Evolutionary conservation across 2,113 vertebrate species (phyloP).

Genomic region (Macquaria australasica): DNA sequence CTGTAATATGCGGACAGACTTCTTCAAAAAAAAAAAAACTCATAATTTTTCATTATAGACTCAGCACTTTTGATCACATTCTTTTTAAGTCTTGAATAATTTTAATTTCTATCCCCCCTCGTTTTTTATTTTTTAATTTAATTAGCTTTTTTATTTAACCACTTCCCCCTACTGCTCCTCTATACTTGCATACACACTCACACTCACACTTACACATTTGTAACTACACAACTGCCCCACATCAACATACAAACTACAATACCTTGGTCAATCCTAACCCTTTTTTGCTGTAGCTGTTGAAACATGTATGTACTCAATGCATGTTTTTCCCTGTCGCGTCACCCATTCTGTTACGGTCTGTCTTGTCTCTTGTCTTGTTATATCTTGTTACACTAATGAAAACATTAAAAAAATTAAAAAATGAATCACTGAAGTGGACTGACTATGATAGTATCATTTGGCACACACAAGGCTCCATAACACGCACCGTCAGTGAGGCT

Average conservation of each 20-base stretch:
- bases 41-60: no score
- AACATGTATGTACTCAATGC: background rate
- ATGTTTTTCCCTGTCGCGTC: background rate
- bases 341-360: background rate
- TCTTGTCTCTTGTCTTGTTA: background rate
- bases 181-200: background rate
- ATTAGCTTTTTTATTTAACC: no score
- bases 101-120: background rate
- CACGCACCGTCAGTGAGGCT: background rate
- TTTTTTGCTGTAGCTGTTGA: background rate
- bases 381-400: background rate
- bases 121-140: background rate
- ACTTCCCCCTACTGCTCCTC: no score
- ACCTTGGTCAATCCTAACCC: background rate
- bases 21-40: no score
- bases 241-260: background rate
- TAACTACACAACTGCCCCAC: background rate
- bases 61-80: no score
- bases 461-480: background rate
- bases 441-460: constrained; percentile 1
- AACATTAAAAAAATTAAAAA: background rate
- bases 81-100: no score
- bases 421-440: background rate
- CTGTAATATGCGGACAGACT: background rate
- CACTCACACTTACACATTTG: background rate